Conservation (phyloP, 2,113 vertebrate species). For the Pitta sordida region DNA sequence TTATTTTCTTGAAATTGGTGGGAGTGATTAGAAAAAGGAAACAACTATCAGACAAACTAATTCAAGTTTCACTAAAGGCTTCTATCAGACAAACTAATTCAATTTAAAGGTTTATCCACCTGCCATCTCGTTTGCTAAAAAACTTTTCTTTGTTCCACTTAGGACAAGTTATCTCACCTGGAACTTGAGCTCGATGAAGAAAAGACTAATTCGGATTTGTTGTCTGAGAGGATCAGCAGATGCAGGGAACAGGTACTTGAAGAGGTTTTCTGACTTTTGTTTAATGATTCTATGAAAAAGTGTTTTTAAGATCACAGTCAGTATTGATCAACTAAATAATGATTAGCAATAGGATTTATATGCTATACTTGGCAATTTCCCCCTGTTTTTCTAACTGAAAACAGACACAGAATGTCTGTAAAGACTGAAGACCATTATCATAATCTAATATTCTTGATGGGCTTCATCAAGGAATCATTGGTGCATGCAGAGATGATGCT, state of each 20-base stretch:
- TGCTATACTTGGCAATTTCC: neutral
- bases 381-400: neutral
- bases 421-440: neutral
- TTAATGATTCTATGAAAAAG: neutral
- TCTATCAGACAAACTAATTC: neutral
- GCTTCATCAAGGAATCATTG: neutral
- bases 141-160: neutral
- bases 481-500: neutral
- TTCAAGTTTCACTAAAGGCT: too few species aligned
- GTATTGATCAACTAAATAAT: neutral
- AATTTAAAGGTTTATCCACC: neutral
- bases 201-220: constrained; percentile 85
- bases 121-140: neutral
- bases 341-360: neutral
- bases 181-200: constrained; percentile 93
- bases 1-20: neutral
- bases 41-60: neutral
- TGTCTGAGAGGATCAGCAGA: constrained; percentile 87
- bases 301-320: neutral
- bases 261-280: neutral
- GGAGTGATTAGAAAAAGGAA: neutral
- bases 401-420: neutral
- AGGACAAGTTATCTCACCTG: constrained; percentile 89
- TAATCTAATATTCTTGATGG: neutral
- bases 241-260: constrained; percentile 89